Percentiles rank a stretch among this genome's conserved stretches.
Conservation (phyloP, 2,113 vertebrate genomes). For the Upupa epops region DNA sequence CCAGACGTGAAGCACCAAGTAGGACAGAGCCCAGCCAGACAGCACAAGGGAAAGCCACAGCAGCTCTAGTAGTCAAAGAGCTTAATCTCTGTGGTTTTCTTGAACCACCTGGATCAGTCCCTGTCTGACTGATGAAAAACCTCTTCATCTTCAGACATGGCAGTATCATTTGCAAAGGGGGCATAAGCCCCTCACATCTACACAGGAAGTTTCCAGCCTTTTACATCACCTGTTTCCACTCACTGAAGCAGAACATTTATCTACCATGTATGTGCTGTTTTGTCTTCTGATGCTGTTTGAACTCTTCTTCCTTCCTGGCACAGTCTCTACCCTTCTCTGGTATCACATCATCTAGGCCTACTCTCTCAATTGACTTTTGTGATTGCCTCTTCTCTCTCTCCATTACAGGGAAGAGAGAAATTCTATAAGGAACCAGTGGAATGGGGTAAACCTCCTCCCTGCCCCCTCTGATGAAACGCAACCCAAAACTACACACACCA, state of each 20-base stretch:
- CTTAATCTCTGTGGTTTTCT: not conserved
- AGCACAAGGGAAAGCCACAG: accelerated
- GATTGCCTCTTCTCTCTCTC: not conserved
- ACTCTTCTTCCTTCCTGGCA: not conserved
- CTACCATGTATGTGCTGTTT: not conserved
- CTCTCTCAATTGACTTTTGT: not conserved
- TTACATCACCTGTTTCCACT: not conserved
- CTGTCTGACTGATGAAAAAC: not conserved
- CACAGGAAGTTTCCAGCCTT: not conserved
- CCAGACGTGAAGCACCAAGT: not conserved
- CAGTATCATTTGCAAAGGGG: not conserved
- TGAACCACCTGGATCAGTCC: not conserved
- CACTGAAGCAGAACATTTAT: not conserved
- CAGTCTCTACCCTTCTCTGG: not conserved
- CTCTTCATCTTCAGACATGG: not conserved
- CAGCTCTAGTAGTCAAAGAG: not conserved
- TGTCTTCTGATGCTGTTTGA: not conserved
- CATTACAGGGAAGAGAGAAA: not conserved
- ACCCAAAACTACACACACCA: not conserved
- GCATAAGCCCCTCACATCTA: not conserved
- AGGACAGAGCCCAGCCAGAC: not conserved
- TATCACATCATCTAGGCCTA: not conserved
- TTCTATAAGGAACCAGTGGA: not conserved
- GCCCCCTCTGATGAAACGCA: not conserved
- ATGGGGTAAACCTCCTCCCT: not conserved